Conservation (phyloP, 2,888 invertebrate genomes). For the Enchytraeus crypticus region DNA sequence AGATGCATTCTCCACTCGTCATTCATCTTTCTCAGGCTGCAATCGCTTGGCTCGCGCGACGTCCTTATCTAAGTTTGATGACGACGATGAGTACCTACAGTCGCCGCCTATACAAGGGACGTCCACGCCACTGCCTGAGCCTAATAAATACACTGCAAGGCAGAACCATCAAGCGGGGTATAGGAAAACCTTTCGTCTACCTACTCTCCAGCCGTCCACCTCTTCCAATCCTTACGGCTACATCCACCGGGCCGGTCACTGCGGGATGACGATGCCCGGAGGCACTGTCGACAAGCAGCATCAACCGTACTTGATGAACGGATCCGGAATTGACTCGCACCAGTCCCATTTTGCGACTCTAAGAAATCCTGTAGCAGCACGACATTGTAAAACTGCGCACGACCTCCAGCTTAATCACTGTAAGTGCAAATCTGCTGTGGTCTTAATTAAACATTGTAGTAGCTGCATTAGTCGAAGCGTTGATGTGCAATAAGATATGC, state of each 20-base stretch:
- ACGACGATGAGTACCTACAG: slow-evolving; percentile 3
- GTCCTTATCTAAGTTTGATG: slow-evolving; percentile 5
- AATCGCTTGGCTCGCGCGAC: neutral
- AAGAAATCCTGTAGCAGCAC: too few species aligned
- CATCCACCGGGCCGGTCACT: neutral
- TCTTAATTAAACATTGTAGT: too few species aligned
- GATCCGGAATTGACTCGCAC: too few species aligned
- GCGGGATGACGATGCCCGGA: neutral
- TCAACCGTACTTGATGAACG: too few species aligned
- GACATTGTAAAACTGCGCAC: too few species aligned
- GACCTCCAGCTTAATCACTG: too few species aligned
- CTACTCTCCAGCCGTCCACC: neutral
- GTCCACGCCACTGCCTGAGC: neutral
- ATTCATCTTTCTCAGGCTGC: neutral
- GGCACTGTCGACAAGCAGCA: neutral
- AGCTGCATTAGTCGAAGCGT: too few species aligned
- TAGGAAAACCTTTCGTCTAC: neutral
- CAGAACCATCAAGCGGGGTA: neutral
- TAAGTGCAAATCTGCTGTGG: too few species aligned
- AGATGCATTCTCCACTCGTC: neutral
- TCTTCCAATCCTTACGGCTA: too few species aligned
- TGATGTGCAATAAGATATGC: too few species aligned
- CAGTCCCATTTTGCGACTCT: too few species aligned
- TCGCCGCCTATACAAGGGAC: neutral
- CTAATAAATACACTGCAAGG: too few species aligned